These are phyloP conservation scores for Drosophila baimaii DNA, from an alignment of 1,140 invertebrate genomes.

Conservation along the genomic window DNA sequence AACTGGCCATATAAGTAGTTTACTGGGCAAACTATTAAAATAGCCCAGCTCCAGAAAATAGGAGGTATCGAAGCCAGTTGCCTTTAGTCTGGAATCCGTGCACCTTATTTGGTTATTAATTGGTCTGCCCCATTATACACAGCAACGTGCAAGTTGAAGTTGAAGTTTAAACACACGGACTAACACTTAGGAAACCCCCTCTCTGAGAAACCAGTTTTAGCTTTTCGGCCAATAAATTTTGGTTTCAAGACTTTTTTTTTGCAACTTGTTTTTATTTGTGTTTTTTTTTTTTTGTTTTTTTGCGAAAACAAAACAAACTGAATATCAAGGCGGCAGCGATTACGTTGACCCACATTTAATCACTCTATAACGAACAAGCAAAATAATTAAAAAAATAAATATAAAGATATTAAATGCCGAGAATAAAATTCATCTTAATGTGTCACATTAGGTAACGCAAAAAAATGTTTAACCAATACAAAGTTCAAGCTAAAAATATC, in stretches of 20 bases:
- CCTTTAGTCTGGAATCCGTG: not conserved
- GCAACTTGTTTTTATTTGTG: slow-evolving; percentile 46
- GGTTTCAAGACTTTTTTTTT: slow-evolving; percentile 37
- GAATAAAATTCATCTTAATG: slow-evolving; percentile 6
- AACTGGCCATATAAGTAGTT: not conserved
- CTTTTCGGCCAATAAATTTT: slow-evolving; percentile 41
- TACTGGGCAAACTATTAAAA: not conserved
- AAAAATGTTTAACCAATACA: slow-evolving; percentile 22
- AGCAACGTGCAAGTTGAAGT: slow-evolving; percentile 25
- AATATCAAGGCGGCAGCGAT: slow-evolving; percentile 27
- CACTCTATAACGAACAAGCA: slow-evolving; percentile 16
- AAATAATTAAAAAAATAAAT: no score
- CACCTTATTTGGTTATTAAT: slow-evolving; percentile 3
- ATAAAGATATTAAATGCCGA: not conserved
- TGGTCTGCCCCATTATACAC: slow-evolving; percentile 3
- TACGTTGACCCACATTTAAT: slow-evolving; percentile 61
- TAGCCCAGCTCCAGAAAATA: not conserved
- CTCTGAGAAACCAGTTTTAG: slow-evolving; percentile 56
- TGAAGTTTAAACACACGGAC: slow-evolving; percentile 21
- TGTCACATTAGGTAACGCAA: slow-evolving; percentile 32
- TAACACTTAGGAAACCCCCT: slow-evolving; percentile 37
- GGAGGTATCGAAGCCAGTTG: not conserved
- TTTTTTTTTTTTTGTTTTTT: slow-evolving; percentile 16
- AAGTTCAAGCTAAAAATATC: slow-evolving; percentile 37
- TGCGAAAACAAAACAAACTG: slow-evolving; percentile 34